Evolutionary conservation across 2,113 vertebrate genomes (phyloP), one percentile per base, ranked within the genome.

Genomic region (Perccottus glenii): DNA sequence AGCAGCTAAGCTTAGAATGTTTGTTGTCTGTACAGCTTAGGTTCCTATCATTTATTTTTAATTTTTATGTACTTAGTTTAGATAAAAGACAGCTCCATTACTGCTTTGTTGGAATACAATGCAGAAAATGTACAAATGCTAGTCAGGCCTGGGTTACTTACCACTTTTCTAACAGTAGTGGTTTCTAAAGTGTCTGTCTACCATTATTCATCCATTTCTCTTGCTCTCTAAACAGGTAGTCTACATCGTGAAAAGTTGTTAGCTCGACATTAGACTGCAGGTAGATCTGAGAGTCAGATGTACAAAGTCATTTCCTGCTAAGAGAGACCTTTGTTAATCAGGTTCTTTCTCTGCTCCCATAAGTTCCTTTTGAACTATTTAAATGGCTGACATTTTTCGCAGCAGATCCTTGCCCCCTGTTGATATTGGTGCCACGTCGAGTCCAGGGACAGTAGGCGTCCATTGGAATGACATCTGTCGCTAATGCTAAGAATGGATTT

Each of bases 311-410:
- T n/a, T n/a, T n/a, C n/a, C n/a, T n/a, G n/a, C n/a, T n/a, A n/a
- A n/a, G n/a, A n/a, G n/a, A n/a, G n/a, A n/a, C n/a, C n/a, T n/a
- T n/a, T 76, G 51, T 57, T 64, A 56, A 36, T 53, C 46, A 36
- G 16, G 53, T 44, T 59, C 60, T 64, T 58, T 11, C 33, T 12
- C 47, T 73, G 38, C 50, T 50, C 42, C 77, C 43, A 4, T 2
- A 42, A 81, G 57, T 55, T 60, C 45, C 58, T 38, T 70, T 38
- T 74, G 73, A 80, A 74, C 64, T 57, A 63, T 58, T 60, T 59
- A 78, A 87, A 78, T 75, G 73, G 62, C 67, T 70, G 78, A 77
- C 62, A 66, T 84, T 84, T 79, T 66, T 74, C 74, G 59, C 40
- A 35, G 70, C 44, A 70, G 60, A 56, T 76, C 68, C 53, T 69